phyloP scores from a whole-genome alignment of 1,140 invertebrate genomes.

The Glossosoma conforme region DNA sequence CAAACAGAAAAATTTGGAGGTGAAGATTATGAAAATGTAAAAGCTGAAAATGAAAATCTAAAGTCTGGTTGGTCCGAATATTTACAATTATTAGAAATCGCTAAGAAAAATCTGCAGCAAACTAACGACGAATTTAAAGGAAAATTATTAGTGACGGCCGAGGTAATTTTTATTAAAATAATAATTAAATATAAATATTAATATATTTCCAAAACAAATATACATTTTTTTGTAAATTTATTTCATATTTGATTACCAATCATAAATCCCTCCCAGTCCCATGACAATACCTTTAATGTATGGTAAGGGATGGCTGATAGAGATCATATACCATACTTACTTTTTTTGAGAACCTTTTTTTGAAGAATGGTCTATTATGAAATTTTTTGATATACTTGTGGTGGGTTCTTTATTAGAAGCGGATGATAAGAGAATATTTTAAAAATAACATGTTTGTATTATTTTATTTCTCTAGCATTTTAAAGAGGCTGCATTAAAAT shows the following conservation, averaged over 20 bases:
- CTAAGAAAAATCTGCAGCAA: constrained; percentile 60
- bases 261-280: not conserved
- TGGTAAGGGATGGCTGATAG: too few relatives aligned
- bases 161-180: constrained; percentile 35
- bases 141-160: constrained; percentile 59
- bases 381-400: too few relatives aligned
- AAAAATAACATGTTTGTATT: not conserved
- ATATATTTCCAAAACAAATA: not conserved
- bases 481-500: constrained; percentile 55
- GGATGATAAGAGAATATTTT: not conserved
- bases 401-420: too few relatives aligned
- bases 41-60: constrained; percentile 57
- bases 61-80: constrained; percentile 60
- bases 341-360: too few relatives aligned
- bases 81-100: constrained; percentile 57
- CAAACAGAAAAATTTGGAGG: constrained; percentile 62
- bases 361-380: too few relatives aligned
- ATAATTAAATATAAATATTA: not conserved
- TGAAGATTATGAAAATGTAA: constrained; percentile 53
- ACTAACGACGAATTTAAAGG: constrained; percentile 71
- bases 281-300: not conserved
- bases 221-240: not conserved
- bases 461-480: constrained; percentile 42
- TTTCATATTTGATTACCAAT: not conserved
- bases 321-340: too few relatives aligned